Evolutionary conservation across 2,888 invertebrate genomes (phyloP).

Genomic region (Xylota segnis): DNA sequence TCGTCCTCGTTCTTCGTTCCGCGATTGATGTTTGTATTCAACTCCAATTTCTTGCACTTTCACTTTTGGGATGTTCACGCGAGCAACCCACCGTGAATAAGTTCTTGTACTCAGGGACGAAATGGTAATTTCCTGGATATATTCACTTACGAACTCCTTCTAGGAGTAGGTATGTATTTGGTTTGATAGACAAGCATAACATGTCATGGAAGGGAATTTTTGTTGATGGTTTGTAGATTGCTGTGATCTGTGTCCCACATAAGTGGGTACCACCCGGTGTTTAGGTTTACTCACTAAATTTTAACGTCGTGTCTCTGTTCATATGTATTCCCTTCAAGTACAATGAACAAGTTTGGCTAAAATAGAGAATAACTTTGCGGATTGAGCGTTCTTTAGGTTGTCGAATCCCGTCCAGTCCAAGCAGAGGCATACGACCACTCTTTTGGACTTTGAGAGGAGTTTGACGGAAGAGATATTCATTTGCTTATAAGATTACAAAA

Average conservation of each 20-base stretch:
- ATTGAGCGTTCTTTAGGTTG: too few species aligned
- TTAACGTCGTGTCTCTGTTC: too few species aligned
- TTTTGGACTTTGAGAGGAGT: too few species aligned
- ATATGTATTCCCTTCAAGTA: too few species aligned
- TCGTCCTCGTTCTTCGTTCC: not conserved
- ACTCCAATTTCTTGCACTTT: constrained; percentile 9
- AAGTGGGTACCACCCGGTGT: not conserved
- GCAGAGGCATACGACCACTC: too few species aligned
- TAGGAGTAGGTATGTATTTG: not conserved
- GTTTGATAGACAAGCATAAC: not conserved
- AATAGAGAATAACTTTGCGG: too few species aligned
- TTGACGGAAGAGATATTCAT: too few species aligned
- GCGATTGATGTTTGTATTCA: not conserved
- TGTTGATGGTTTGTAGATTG: not conserved
- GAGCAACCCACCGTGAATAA: constrained; percentile 4
- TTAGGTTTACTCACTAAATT: not conserved
- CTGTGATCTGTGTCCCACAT: not conserved
- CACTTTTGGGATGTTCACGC: not conserved
- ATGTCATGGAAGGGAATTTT: not conserved
- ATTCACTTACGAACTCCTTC: not conserved
- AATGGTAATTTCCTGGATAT: not conserved
- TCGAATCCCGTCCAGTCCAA: too few species aligned
- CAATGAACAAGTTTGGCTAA: too few species aligned
- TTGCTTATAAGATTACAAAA: too few species aligned
- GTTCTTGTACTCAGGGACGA: constrained; percentile 11